Percentiles rank a stretch among this genome's conserved stretches.
Conservation (phyloP, 2,797 vertebrate genomes). For the Myioborus melanocephalus region DNA sequence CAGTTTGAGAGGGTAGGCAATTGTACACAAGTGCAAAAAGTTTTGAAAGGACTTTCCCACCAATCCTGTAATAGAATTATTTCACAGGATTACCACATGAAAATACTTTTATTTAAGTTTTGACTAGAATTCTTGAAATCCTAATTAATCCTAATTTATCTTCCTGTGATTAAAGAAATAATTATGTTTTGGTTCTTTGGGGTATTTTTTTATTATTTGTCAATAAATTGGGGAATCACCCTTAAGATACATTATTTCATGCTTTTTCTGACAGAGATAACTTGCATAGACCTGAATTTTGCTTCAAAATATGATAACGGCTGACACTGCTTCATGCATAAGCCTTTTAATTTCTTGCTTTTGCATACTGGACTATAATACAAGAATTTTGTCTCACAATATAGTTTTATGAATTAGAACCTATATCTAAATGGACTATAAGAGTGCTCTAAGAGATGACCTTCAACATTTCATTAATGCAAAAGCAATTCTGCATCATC, state of each 20-base stretch:
- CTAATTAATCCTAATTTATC: not conserved
- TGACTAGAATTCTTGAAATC: not conserved
- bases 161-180: not conserved
- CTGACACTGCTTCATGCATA: not conserved
- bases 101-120: not conserved
- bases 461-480: not conserved
- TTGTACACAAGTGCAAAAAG: not conserved
- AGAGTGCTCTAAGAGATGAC: not conserved
- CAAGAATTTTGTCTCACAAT: not conserved
- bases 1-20: not conserved
- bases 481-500: not conserved
- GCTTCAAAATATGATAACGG: not conserved
- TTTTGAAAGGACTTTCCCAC: not conserved
- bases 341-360: not conserved
- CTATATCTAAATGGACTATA: not conserved
- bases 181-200: rapidly evolving
- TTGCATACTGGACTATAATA: not conserved
- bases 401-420: not conserved
- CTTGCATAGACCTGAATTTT: not conserved
- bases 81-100: not conserved
- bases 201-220: not conserved
- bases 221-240: not conserved
- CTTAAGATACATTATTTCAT: not conserved
- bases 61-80: not conserved
- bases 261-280: not conserved